phyloP scores from a whole-genome alignment of 2,888 invertebrate genomes.

The Anthoptus insignis region DNA sequence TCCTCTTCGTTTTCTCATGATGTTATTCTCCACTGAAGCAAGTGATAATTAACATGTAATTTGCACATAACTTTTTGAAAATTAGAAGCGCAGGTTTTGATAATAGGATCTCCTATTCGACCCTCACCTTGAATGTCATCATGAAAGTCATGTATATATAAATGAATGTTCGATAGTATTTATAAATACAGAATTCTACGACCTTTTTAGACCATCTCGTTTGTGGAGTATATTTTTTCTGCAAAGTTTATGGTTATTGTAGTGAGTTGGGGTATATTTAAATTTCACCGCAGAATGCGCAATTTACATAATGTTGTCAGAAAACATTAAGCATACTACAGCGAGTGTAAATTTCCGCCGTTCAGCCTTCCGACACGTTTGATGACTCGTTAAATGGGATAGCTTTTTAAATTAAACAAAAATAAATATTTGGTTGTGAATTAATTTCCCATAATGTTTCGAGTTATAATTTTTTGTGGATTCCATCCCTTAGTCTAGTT shows the following conservation, averaged over 20 bases:
- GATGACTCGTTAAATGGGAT: constrained; percentile 13
- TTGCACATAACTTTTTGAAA: too few species aligned
- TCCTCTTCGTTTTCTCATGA: too few species aligned
- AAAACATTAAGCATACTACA: constrained; percentile 5
- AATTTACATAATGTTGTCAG: constrained; percentile 12
- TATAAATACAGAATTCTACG: neutral
- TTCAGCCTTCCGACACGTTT: constrained; percentile 12
- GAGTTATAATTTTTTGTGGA: too few species aligned
- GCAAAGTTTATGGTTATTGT: neutral
- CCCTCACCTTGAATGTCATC: too few species aligned
- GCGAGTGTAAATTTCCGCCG: constrained; percentile 5
- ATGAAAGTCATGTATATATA: too few species aligned
- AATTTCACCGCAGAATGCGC: neutral
- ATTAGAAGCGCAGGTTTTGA: too few species aligned
- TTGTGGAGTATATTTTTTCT: neutral
- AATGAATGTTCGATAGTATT: too few species aligned
- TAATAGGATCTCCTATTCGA: too few species aligned
- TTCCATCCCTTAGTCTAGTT: too few species aligned
- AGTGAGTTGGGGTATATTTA: constrained; percentile 2
- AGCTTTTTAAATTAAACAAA: neutral
- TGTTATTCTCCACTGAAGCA: too few species aligned
- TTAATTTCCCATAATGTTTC: neutral
- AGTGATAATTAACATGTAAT: too few species aligned
- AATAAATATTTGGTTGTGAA: neutral
- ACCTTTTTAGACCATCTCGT: neutral